Evolutionary conservation across 2,797 vertebrate species (phyloP).

Genomic region (Choloepus didactylus): DNA sequence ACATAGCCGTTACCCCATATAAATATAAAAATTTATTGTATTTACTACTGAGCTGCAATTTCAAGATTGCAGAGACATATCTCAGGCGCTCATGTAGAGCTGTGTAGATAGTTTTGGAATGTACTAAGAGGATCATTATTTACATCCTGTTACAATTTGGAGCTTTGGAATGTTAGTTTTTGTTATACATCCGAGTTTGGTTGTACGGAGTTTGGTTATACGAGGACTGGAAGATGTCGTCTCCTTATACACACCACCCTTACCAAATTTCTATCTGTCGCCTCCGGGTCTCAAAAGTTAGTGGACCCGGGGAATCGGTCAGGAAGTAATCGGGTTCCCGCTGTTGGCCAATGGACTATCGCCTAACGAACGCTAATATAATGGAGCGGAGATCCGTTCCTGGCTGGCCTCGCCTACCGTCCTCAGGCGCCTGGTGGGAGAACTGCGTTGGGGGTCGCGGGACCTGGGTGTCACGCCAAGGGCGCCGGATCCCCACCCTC

Average conservation of each 20-base stretch:
- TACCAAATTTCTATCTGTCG: background rate
- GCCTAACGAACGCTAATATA: background rate
- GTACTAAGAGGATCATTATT: background rate
- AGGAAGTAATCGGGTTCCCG: background rate
- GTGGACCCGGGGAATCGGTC: background rate
- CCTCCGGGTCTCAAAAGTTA: background rate
- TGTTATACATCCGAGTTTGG: background rate
- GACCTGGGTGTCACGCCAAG: background rate
- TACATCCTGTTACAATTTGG: background rate
- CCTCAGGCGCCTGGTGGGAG: background rate
- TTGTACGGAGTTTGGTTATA: background rate
- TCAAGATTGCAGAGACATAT: background rate
- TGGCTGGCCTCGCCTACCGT: accelerated
- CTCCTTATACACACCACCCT: background rate
- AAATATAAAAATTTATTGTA: background rate
- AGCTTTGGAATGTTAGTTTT: background rate
- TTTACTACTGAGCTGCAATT: background rate
- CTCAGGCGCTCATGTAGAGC: background rate
- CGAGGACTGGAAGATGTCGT: background rate
- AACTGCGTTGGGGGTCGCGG: background rate
- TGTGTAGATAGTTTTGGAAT: background rate
- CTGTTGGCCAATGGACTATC: background rate
- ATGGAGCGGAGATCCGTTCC: background rate
- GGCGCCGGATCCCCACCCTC: background rate
- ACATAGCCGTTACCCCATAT: background rate